Base-by-base conservation (phyloP, 2,797 vertebrate genomes). In the Podargus strigoides region DNA sequence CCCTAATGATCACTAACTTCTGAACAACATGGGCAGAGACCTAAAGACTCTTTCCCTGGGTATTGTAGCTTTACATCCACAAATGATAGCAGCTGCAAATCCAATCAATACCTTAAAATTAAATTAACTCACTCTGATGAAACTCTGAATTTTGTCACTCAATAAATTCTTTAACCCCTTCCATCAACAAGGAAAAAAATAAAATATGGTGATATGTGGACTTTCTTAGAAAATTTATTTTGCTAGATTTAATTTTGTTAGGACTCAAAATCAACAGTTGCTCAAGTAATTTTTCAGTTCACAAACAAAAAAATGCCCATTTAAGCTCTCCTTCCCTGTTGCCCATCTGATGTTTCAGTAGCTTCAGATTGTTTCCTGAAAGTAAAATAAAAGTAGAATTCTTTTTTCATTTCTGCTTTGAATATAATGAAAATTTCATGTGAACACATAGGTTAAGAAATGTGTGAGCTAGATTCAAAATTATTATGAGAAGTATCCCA, bases 31-130 rank as follows among this genome's bases (percentile, higher is more conserved):
- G 42, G 19, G 91, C 72, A 13, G 67, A 76, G 13, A 70, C 32
- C 7, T 92, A 47, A 80, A 84, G 20, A n/a, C 37, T 37, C 13
- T 56, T 73, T 42, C 23, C 58, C 75, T 75, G 68, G 73, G 70
- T 41, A 15, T 15, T 93, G 52, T 46, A 89, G 12, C 9, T 88
- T 90, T 74, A 73, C 52, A 73, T 94, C 59, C 78, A 84, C 44
- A 94, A 94, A 93, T 69, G 55, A 34, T 92, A 79, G 39, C 62
- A 89, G 26, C 78, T 91, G 96, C 85, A 97, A 82, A 95, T 76
- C n/a, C 46, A 96, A 89, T 93, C 68, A 92, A 89, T 89, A 92
- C 18, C 68, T 96, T 95, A 87, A 93, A 94, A 67, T 93, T 96
- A 92, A 95, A 81, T 32, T 27, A 85, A 85, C 39, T 72, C 87